phyloP scores from a whole-genome alignment of 1,140 invertebrate species.

The Bombus huntii region DNA sequence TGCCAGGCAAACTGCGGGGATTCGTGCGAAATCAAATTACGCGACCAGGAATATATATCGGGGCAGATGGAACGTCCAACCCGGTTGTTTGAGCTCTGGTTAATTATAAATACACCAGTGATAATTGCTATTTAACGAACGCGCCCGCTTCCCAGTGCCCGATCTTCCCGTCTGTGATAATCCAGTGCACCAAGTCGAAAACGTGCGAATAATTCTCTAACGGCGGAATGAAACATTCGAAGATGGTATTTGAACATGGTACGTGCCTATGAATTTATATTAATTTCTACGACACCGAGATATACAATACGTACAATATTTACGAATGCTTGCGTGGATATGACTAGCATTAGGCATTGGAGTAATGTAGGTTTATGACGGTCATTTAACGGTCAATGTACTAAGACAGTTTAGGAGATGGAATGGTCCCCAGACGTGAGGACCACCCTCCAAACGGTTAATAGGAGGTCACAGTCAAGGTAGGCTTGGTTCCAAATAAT shows the following conservation, averaged over 20 bases:
- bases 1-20: conserved; percentile 22
- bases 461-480: too few species aligned
- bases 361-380: too few species aligned
- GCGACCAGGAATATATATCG: not conserved
- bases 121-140: conserved; percentile 49
- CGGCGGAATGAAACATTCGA: not conserved
- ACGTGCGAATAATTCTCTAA: not conserved
- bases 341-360: too few species aligned
- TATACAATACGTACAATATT: too few species aligned
- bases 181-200: not conserved
- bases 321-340: too few species aligned
- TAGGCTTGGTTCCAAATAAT: too few species aligned
- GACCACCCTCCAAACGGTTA: too few species aligned
- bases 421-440: too few species aligned
- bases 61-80: not conserved
- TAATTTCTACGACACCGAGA: not conserved
- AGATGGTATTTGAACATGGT: not conserved
- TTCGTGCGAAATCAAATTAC: conserved; percentile 46
- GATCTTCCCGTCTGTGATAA: not conserved
- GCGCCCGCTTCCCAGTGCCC: not conserved
- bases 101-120: conserved; percentile 47
- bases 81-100: conserved; percentile 24
- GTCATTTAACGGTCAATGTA: too few species aligned
- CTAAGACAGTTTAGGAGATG: too few species aligned
- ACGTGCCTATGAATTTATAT: not conserved